phyloP scores from a whole-genome alignment of 2,888 invertebrate genomes.

The Alloscopus bannaensis region DNA sequence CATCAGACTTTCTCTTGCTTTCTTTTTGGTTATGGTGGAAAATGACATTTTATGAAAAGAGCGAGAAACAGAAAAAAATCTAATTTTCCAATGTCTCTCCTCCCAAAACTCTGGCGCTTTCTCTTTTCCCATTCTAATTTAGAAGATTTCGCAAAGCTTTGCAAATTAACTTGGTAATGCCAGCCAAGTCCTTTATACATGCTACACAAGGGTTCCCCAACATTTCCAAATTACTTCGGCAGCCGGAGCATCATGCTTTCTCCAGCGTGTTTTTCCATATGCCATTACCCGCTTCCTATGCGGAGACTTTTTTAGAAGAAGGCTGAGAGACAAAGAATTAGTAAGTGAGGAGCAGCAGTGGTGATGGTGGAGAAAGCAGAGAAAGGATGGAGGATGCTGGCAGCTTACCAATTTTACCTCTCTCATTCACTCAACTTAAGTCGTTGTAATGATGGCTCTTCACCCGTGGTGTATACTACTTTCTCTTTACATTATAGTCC shows the following conservation, averaged over 20 bases:
- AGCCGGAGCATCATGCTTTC: neutral
- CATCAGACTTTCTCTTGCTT: too few species aligned
- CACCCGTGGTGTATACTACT: constrained; percentile 22
- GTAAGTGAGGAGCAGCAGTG: constrained; percentile 40
- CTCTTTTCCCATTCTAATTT: constrained; percentile 53
- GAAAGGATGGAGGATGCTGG: constrained; percentile 39
- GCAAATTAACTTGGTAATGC: constrained; percentile 62
- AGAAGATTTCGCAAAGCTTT: constrained; percentile 61
- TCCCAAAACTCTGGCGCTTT: constrained; percentile 4
- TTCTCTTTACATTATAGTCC: too few species aligned
- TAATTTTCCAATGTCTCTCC: constrained; percentile 57
- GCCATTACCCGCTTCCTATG: neutral
- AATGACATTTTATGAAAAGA: constrained; percentile 26
- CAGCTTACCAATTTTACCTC: constrained; percentile 62
- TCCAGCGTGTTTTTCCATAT: neutral
- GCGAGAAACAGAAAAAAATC: constrained; percentile 44
- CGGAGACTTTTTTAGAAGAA: constrained; percentile 1
- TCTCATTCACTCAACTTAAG: constrained; percentile 55
- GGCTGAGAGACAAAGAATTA: constrained; percentile 43
- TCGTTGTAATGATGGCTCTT: constrained; percentile 55
- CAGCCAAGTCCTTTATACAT: constrained; percentile 29
- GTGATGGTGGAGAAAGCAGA: constrained; percentile 12
- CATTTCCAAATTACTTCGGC: constrained; percentile 31
- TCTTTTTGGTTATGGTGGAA: too few species aligned
- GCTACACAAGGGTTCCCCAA: neutral